Conservation (phyloP, 2,888 invertebrate genomes). For the Drosophila mercatorum region DNA sequence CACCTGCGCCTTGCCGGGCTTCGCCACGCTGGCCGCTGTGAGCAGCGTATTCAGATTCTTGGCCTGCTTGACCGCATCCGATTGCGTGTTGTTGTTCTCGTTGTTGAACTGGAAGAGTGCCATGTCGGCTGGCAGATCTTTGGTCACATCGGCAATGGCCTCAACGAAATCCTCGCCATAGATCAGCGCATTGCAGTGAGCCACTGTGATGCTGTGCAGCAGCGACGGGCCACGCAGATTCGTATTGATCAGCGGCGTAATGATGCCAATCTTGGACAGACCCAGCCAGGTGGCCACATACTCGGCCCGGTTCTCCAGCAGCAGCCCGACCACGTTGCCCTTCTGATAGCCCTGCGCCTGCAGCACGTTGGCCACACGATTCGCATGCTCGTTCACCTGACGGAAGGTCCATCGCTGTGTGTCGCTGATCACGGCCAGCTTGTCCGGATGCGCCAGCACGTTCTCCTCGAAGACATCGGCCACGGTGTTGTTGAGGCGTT, state of each 20-base stretch:
- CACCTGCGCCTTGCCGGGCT: conserved; percentile 71
- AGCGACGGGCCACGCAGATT: conserved; percentile 93
- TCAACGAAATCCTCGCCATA: conserved; percentile 86
- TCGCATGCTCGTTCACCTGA: conserved; percentile 94
- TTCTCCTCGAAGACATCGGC: conserved; percentile 91
- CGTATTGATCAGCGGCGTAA: conserved; percentile 95
- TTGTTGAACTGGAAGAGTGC: conserved; percentile 87
- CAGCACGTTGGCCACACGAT: conserved; percentile 92
- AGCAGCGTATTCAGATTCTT: conserved; percentile 82
- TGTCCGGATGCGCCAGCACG: conserved; percentile 91
- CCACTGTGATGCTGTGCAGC: conserved; percentile 93
- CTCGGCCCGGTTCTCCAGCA: conserved; percentile 96
- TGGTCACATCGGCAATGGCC: conserved; percentile 89
- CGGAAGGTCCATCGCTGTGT: conserved; percentile 93
- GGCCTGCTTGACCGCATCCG: conserved; percentile 66
- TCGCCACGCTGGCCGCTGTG: conserved; percentile 78
- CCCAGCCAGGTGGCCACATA: conserved; percentile 97
- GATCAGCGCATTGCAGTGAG: conserved; percentile 92
- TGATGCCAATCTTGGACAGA: conserved; percentile 92
- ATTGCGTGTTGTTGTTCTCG: conserved; percentile 66
- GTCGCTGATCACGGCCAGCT: conserved; percentile 89
- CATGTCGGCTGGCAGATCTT: conserved; percentile 88
- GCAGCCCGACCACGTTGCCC: conserved; percentile 94
- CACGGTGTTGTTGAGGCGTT: conserved; percentile 89
- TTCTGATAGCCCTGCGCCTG: conserved; percentile 91